phyloP scores from a whole-genome alignment of 1,140 invertebrate species.

The Caenorhabditis latens region DNA sequence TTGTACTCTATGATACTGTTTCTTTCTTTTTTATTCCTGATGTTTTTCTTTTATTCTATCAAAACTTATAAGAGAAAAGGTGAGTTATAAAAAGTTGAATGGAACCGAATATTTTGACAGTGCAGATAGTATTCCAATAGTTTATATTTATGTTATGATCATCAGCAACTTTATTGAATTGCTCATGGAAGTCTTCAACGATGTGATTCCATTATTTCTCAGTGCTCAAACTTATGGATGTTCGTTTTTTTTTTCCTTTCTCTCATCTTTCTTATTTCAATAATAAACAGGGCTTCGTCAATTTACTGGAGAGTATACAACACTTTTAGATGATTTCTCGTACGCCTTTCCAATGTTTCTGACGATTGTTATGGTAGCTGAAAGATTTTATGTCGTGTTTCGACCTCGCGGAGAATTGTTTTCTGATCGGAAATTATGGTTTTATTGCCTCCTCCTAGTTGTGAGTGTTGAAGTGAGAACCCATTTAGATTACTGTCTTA shows the following conservation, averaged over 20 bases:
- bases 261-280: background rate
- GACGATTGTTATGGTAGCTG: background rate
- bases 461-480: background rate
- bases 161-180: background rate
- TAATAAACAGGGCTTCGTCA: background rate
- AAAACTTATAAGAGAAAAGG: background rate
- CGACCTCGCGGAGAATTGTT: background rate
- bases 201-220: background rate
- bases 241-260: background rate
- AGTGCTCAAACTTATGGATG: background rate
- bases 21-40: too few relatives aligned
- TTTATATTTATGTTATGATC: background rate
- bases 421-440: background rate
- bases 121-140: background rate
- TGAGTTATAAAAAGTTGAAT: too few relatives aligned
- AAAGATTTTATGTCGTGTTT: background rate
- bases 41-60: background rate
- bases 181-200: background rate
- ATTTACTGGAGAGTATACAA: background rate
- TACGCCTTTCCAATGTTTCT: slow-evolving; percentile 5
- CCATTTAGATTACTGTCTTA: too few relatives aligned
- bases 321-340: background rate
- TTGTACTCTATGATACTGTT: too few relatives aligned
- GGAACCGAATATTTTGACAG: too few relatives aligned
- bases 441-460: background rate